phyloP scores from a whole-genome alignment of 2,113 vertebrate genomes.

The Hirundichthys speculiger region DNA sequence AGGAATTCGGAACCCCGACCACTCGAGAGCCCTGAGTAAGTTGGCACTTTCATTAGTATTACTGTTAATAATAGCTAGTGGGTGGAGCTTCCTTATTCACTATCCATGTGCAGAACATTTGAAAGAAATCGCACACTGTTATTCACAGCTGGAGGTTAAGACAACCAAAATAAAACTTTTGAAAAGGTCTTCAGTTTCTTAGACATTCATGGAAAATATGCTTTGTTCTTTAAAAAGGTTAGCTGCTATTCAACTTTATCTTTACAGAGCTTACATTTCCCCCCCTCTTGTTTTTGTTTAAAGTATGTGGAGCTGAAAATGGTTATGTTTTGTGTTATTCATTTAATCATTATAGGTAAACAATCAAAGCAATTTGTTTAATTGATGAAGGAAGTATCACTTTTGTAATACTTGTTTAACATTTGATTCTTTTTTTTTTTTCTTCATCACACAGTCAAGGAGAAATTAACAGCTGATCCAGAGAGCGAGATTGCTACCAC shows the following conservation, averaged over 20 bases:
- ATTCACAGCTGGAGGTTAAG: too few species aligned
- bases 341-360: background rate
- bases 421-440: slow-evolving; percentile 16
- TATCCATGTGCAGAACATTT: background rate
- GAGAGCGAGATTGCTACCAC: slow-evolving; percentile 99
- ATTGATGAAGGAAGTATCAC: background rate
- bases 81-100: background rate
- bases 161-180: background rate
- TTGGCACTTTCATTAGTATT: slow-evolving; percentile 20
- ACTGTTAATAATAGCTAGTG: background rate
- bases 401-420: slow-evolving; percentile 6
- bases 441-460: slow-evolving; percentile 87
- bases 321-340: background rate
- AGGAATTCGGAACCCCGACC: slow-evolving; percentile 98
- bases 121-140: too few species aligned
- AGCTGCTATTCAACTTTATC: background rate
- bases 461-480: slow-evolving; percentile 96
- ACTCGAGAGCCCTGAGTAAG: slow-evolving; percentile 97
- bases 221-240: background rate
- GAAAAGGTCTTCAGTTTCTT: slow-evolving; percentile 4
- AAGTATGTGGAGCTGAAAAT: background rate
- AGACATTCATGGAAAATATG: background rate
- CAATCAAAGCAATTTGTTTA: background rate
- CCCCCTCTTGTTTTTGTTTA: background rate
- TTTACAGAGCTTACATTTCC: slow-evolving; percentile 10